Evolutionary conservation across 2,797 vertebrate genomes (phyloP).

Genomic region (Percopsis omiscomaycus): DNA sequence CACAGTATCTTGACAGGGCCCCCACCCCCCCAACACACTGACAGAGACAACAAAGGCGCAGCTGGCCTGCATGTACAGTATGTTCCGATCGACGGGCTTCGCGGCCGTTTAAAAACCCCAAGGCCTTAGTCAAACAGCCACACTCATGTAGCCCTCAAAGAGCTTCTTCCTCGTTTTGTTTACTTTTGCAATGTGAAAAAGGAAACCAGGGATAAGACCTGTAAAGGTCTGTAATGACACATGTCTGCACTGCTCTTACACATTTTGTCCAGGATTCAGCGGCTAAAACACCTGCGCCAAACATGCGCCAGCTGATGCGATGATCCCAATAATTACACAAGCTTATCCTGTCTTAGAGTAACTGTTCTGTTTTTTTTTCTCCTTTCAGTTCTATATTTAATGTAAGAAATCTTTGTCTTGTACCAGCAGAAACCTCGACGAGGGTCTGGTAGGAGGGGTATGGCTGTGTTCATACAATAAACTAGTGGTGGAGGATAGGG

Average conservation of each 20-base stretch:
- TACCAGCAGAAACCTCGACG: constrained; percentile 7
- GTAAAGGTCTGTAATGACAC: constrained; percentile 68
- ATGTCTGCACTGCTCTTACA: constrained; percentile 65
- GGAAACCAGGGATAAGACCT: constrained; percentile 50
- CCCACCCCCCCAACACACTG: constrained; percentile 39
- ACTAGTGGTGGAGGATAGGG: constrained; percentile 19
- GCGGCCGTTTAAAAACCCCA: constrained; percentile 42
- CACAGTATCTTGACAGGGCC: constrained; percentile 51
- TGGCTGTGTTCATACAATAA: constrained; percentile 33
- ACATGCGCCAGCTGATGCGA: constrained; percentile 65
- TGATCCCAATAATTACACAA: constrained; percentile 67
- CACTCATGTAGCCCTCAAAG: constrained; percentile 42
- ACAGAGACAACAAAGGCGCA: constrained; percentile 68
- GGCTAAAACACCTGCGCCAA: constrained; percentile 72
- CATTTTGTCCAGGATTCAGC: constrained; percentile 60
- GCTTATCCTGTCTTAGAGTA: constrained; percentile 59
- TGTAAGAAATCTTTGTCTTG: constrained; percentile 52
- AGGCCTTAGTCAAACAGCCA: constrained; percentile 41
- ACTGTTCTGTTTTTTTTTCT: constrained; percentile 59
- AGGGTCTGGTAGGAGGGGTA: constrained; percentile 25
- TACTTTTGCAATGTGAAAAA: constrained; percentile 49
- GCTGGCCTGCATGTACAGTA: constrained; percentile 59
- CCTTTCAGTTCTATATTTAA: constrained; percentile 53
- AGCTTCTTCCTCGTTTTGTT: constrained; percentile 46
- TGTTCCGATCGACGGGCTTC: constrained; percentile 27